A percentile compares a stretch with the other conserved stretches of the same genome.
Evolutionary conservation across 2,888 invertebrate species (phyloP).

Genomic region (Drosophila nigricruria): DNA sequence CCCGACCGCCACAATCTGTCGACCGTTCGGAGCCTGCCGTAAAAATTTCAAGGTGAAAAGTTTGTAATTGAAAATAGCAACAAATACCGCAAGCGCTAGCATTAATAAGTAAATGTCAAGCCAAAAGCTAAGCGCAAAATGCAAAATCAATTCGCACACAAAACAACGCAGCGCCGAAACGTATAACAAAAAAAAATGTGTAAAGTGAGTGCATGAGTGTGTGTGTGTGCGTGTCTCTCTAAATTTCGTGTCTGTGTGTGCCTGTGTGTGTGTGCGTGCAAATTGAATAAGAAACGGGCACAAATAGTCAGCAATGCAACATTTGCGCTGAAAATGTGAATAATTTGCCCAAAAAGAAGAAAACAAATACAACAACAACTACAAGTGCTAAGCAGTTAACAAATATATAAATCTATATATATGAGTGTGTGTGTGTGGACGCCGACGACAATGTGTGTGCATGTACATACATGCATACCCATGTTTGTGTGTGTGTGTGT

Average conservation of each 20-base stretch:
- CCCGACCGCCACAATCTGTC: constrained; percentile 62
- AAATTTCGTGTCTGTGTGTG: constrained; percentile 43
- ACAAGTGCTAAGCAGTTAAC: constrained; percentile 29
- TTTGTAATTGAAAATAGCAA: constrained; percentile 70
- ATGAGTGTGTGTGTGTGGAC: constrained; percentile 35
- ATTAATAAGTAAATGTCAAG: constrained; percentile 45
- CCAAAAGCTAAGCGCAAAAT: constrained; percentile 40
- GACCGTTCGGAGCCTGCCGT: constrained; percentile 66
- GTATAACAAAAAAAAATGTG: constrained; percentile 58
- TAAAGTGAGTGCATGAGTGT: constrained; percentile 73
- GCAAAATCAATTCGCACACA: constrained; percentile 36
- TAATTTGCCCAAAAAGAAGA: constrained; percentile 24
- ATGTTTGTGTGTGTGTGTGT: constrained; percentile 44
- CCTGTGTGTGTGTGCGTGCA: constrained; percentile 69
- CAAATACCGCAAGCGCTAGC: constrained; percentile 58
- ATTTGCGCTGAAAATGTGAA: constrained; percentile 49
- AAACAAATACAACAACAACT: constrained; percentile 11
- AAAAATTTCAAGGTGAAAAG: constrained; percentile 78
- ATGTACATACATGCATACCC: constrained; percentile 25
- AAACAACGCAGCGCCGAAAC: constrained; percentile 47
- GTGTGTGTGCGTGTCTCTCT: constrained; percentile 57
- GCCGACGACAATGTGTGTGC: constrained; percentile 51
- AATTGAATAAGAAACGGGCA: constrained; percentile 77
- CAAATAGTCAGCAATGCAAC: constrained; percentile 64
- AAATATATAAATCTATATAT: constrained; percentile 34